Evolutionary conservation across 1,140 invertebrate species (phyloP).

Genomic region (Aricia agestis): DNA sequence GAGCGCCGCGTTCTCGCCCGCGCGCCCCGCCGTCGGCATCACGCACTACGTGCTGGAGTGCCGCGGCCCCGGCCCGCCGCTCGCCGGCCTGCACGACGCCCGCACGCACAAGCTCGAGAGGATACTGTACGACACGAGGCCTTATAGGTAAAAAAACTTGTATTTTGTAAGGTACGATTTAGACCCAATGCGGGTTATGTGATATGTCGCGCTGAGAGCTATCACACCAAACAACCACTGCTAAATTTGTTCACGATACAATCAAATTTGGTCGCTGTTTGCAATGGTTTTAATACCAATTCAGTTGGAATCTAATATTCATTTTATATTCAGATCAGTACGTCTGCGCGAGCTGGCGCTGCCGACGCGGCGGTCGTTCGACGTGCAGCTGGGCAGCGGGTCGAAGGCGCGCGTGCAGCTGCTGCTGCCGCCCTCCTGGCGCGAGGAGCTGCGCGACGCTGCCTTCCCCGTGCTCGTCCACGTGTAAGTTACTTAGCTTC

Average conservation of each 20-base stretch:
- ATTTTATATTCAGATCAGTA: slow-evolving; percentile 60
- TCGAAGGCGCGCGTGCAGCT: slow-evolving; percentile 87
- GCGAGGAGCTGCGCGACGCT: slow-evolving; percentile 88
- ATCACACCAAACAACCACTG: not conserved
- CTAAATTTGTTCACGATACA: not conserved
- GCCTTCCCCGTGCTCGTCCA: slow-evolving; percentile 90
- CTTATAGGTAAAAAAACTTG: slow-evolving; percentile 69
- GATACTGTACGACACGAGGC: slow-evolving; percentile 85
- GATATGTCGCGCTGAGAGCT: not conserved
- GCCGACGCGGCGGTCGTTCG: slow-evolving; percentile 84
- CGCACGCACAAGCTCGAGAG: slow-evolving; percentile 83
- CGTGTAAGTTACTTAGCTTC: slow-evolving; percentile 77
- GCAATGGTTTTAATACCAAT: too few relatives aligned
- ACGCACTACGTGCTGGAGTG: slow-evolving; percentile 87
- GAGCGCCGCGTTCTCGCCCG: slow-evolving; percentile 81
- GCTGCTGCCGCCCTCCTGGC: slow-evolving; percentile 88
- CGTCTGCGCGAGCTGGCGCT: slow-evolving; percentile 83
- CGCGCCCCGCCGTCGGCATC: slow-evolving; percentile 72
- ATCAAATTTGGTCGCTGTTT: too few relatives aligned
- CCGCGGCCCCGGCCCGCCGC: slow-evolving; percentile 85
- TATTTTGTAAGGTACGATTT: too few relatives aligned
- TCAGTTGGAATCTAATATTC: too few relatives aligned
- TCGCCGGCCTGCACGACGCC: slow-evolving; percentile 85
- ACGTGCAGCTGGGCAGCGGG: slow-evolving; percentile 86
- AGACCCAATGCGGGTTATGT: too few relatives aligned